A percentile compares a stretch with the other conserved stretches of the same genome.
These are phyloP conservation scores for Sitobion miscanthi DNA, from an alignment of 1,140 invertebrate genomes.

Conservation along the genomic window DNA sequence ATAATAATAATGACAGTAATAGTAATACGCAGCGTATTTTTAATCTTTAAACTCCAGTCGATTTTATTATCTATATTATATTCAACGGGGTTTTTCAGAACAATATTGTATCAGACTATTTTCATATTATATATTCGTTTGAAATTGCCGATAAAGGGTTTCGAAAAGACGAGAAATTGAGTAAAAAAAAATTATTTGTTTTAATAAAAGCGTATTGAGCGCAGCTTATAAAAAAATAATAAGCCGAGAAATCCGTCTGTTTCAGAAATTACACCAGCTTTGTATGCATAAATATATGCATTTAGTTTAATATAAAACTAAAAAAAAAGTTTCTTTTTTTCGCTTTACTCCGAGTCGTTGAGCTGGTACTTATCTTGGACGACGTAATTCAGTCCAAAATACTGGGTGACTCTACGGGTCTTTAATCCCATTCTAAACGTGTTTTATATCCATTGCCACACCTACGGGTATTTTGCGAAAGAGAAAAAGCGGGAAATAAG, in stretches of 20 bases:
- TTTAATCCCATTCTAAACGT: conserved; percentile 40
- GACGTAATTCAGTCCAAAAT: conserved; percentile 28
- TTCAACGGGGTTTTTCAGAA: neutral
- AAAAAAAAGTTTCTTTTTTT: neutral
- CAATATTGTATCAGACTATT: neutral
- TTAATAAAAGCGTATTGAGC: neutral
- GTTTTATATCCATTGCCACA: conserved; percentile 32
- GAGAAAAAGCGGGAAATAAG: conserved; percentile 19
- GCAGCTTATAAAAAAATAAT: neutral
- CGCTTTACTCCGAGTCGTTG: neutral
- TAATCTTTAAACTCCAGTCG: neutral
- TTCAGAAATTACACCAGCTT: neutral
- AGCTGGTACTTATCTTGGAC: conserved; percentile 36
- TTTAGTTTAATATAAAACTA: conserved; percentile 22
- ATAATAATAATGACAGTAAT: neutral
- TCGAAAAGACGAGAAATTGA: neutral
- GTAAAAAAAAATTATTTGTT: neutral
- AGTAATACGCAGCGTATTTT: neutral
- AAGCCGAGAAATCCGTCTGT: neutral
- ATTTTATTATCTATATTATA: neutral
- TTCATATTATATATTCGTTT: neutral
- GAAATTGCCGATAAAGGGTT: neutral
- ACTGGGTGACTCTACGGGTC: conserved; percentile 4
- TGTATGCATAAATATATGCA: neutral
- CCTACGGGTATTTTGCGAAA: conserved; percentile 29